A percentile compares a stretch with the other conserved stretches of the same genome.
Conservation (phyloP, 2,797 vertebrate species). For the Poeciliopsis gracilis region DNA sequence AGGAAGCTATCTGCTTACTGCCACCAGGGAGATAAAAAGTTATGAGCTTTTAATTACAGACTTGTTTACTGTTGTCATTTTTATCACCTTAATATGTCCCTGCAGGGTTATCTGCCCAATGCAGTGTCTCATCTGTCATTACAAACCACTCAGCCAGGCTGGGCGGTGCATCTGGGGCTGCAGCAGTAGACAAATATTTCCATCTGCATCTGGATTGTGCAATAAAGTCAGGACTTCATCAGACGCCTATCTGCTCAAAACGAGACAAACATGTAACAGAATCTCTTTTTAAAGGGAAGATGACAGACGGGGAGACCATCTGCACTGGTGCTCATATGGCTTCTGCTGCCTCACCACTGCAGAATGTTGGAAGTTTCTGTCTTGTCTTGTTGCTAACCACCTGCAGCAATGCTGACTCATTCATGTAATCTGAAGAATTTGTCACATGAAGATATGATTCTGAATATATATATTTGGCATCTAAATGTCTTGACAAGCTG, state of each 20-base stretch:
- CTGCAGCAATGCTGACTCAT: conserved; percentile 54
- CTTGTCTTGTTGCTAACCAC: conserved; percentile 43
- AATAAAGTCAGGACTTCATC: conserved; percentile 18
- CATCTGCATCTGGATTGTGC: conserved; percentile 18
- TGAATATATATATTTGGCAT: not conserved
- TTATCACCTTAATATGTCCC: conserved; percentile 68
- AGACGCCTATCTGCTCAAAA: conserved; percentile 22
- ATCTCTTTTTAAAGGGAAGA: conserved; percentile 28
- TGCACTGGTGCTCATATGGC: conserved; percentile 23
- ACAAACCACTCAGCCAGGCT: conserved; percentile 45
- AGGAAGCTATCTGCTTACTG: conserved; percentile 59
- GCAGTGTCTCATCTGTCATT: conserved; percentile 53
- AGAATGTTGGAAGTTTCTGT: conserved; percentile 43
- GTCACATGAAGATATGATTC: conserved; percentile 8
- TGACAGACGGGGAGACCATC: conserved; percentile 32
- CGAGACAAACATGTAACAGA: conserved; percentile 26
- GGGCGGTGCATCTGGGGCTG: conserved; percentile 21
- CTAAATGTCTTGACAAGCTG: not conserved
- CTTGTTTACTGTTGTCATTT: conserved; percentile 75
- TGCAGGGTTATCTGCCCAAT: conserved; percentile 29
- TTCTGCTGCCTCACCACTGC: conserved; percentile 34
- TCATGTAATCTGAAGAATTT: conserved; percentile 20
- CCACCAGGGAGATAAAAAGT: conserved; percentile 60
- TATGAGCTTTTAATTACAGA: conserved; percentile 76
- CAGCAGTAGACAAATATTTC: conserved; percentile 16